phyloP scores from a whole-genome alignment of 2,797 vertebrate genomes.

The Melanotaenia boesemani region DNA sequence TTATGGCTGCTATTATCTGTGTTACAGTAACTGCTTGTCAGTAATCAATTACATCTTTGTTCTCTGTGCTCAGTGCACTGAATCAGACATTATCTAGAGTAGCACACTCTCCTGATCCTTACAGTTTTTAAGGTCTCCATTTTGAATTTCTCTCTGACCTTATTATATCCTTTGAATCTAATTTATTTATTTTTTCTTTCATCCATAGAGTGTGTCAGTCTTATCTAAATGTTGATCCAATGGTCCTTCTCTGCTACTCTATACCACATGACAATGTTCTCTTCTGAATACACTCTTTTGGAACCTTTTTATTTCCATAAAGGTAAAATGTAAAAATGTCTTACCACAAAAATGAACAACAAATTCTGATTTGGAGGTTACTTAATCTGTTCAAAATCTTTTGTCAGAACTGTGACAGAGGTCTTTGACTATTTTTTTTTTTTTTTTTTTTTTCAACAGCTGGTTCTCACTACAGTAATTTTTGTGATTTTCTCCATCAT shows the following conservation, averaged over 20 bases:
- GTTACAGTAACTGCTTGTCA: conserved; percentile 72
- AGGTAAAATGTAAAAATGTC: not conserved
- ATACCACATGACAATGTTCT: not conserved
- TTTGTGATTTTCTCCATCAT: conserved; percentile 11
- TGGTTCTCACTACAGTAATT: conserved; percentile 36
- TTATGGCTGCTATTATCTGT: conserved; percentile 68
- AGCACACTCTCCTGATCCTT: conserved; percentile 29
- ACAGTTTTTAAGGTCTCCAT: conserved; percentile 21
- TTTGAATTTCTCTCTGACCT: conserved; percentile 18
- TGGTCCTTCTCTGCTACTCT: not conserved
- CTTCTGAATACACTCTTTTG: not conserved
- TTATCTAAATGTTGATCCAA: not conserved
- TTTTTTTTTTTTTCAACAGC: conserved; percentile 31
- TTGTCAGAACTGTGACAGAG: conserved; percentile 24
- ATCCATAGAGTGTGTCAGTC: conserved; percentile 24
- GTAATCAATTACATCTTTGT: conserved; percentile 73
- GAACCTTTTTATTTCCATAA: not conserved
- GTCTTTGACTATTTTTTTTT: conserved; percentile 19
- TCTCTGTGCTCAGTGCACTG: conserved; percentile 47
- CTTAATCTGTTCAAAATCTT: conserved; percentile 1
- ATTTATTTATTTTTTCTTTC: conserved; percentile 40
- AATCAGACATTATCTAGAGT: conserved; percentile 39
- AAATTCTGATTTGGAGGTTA: not conserved
- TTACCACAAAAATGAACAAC: too few relatives aligned
- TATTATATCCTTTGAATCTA: conserved; percentile 39